A percentile compares a stretch with the other conserved stretches of the same genome.
Evolutionary conservation across 2,888 invertebrate genomes (phyloP).

Genomic region (Anorthoa munda): DNA sequence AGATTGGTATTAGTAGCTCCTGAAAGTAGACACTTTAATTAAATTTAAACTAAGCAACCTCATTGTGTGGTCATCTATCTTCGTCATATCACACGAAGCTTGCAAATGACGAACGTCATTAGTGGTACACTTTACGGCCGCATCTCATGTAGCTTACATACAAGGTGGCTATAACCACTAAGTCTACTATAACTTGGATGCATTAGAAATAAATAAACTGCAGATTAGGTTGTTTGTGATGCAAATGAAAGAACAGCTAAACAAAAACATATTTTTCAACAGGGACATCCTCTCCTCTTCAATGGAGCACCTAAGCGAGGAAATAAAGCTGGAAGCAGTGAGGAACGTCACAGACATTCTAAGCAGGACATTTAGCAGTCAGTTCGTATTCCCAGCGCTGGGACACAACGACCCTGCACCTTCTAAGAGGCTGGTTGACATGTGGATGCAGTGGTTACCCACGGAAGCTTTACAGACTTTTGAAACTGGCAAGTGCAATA

Average conservation of each 20-base stretch:
- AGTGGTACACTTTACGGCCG: background rate
- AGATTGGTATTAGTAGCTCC: background rate
- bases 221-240: background rate
- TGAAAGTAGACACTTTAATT: no score
- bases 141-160: background rate
- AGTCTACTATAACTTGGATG: background rate
- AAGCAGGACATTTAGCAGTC: conserved; percentile 95
- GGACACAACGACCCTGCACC: conserved; percentile 96
- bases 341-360: conserved; percentile 96
- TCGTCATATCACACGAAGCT: background rate
- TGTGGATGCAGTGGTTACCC: conserved; percentile 97
- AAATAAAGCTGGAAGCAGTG: conserved; percentile 93
- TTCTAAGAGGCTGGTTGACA: conserved; percentile 92
- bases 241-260: no score
- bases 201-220: background rate
- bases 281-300: conserved; percentile 96
- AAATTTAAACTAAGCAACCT: no score
- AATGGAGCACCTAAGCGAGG: conserved; percentile 92
- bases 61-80: background rate
- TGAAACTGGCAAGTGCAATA: conserved; percentile 92
- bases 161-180: background rate
- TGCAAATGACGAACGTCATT: background rate
- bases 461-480: conserved; percentile 96
- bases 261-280: conserved; percentile 70
- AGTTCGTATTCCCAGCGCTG: conserved; percentile 97